Percentiles rank a stretch among this genome's conserved stretches.
phyloP scores from a whole-genome alignment of 2,113 vertebrate species.

The Podiceps cristatus region DNA sequence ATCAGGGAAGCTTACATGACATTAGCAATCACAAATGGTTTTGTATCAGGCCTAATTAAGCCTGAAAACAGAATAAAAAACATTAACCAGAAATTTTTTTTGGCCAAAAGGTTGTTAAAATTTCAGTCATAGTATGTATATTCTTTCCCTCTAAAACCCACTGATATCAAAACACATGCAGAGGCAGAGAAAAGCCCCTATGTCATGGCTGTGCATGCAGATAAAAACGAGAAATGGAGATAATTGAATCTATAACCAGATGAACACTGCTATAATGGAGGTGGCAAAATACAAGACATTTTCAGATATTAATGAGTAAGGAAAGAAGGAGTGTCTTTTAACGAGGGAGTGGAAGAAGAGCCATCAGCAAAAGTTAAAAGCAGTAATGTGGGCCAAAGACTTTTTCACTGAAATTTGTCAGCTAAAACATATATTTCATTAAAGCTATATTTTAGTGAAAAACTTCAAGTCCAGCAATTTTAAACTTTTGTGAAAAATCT shows the following conservation, averaged over 20 bases:
- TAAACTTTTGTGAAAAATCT: background rate
- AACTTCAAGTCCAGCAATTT: background rate
- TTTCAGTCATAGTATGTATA: background rate
- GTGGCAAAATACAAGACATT: background rate
- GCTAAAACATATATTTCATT: background rate
- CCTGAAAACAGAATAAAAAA: background rate
- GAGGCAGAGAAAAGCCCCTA: background rate
- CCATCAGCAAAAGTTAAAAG: background rate
- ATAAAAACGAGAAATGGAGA: background rate
- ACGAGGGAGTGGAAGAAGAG: background rate
- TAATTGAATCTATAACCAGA: background rate
- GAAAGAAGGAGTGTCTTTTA: background rate
- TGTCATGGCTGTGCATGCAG: background rate
- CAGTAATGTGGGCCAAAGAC: background rate
- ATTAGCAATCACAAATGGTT: background rate
- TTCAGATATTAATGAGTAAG: background rate
- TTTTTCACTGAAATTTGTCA: background rate
- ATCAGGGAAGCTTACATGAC: background rate
- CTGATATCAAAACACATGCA: background rate
- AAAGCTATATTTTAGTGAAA: background rate
- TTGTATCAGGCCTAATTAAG: background rate
- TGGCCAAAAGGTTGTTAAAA: background rate
- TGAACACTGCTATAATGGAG: background rate
- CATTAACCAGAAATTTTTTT: background rate
- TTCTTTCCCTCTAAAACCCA: background rate